Base-by-base conservation (phyloP, 1,140 invertebrate genomes). In the Penaeus japonicus region DNA sequence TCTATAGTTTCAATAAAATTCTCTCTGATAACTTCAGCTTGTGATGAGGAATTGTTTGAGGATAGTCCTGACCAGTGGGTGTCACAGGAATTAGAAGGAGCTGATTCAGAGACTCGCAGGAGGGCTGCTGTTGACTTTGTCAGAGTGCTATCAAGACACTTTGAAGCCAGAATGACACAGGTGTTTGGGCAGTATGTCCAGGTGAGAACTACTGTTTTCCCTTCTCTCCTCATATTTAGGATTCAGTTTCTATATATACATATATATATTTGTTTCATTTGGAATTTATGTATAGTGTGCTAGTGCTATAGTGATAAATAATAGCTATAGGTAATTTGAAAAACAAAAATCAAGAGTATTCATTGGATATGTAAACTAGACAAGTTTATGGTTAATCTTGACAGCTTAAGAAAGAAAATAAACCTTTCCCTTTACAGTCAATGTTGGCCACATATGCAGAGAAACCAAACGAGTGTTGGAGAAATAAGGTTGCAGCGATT, bases 21-120 rank as follows among this genome's bases (percentile, higher is more conserved):
- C 89, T 80, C 85, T 90, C 91, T 90, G 22, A 89, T 91, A 91
- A 93, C 54, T 91, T 17, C 91, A 97, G 97, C 95, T 83, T 96
- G 96, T 0, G 99, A 99, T 93, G 96, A 97, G 93, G 98, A 99
- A 93, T 92, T 98, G 55, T 99, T 99, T 93, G 97, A 99, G 93
- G 98, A 99, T 92, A 99, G 99, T 93, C 97, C 98, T 0, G 98
- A 99, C 92, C 98, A 99, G 93, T 99, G 99, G 92, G 99, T 99
- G 87, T 93, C 98, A 59, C 94, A 97, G 77, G 99, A 99, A 93
- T 98, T 99, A 89, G 98, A 99, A 94, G 98, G 98, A 7, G 98
- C 98, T n/a, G 98, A 99, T 93, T 96, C 99, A 54, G 98, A 99
- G 92, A 99, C 99, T 0, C 94, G 98, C 86, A 94, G 98, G 77